Base-by-base conservation (phyloP, 53 echinoderm and acorn worm species). In the Holothuria leucospilota region DNA sequence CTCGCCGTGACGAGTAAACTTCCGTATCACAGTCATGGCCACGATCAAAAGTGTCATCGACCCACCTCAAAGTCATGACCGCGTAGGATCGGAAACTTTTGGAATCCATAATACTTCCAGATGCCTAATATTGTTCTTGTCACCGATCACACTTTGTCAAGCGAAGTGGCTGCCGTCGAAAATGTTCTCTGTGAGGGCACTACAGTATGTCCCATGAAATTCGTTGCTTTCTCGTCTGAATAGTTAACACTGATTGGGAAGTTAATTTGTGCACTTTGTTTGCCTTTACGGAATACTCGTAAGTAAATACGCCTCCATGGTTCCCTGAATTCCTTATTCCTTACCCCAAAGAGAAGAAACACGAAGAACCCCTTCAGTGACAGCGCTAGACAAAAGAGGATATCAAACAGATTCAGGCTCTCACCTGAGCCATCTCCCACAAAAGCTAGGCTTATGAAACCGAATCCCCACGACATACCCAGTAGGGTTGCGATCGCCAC, bases 401-500 rank as follows among this genome's bases (percentile, higher is more conserved):
- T 20, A 21, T 75, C 75, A 27, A 75, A 75, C 52, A 49, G 13
- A 21, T 23, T 75, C 51, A 75, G 51, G 51, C 11, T 27, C 52
- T 75, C 10, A 20, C 9, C 49, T 49, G 14, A 49, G 23, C 24
- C 52, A n/a, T 51, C 14, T 39, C 52, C 75, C 13, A 52, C 49
- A 49, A 51, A 75, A 18, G 27, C 75, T 5, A 75, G 52, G 16
- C 75, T 75, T 52, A 75, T 49, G 52, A 75, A 75, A 26, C 74
- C 74, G 74, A 74, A 74, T 20, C 74, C 74, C 74, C 74, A 74
- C 18, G 74, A 41, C 74, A 74, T 74, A 24, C 74, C 74, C 11
- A 74, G 25, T 10, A 74, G 21, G 11, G 74, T 74, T 13, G 49
- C 46, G 39, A 74, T 74, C 8, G 74, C 74, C 49, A 74, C 9